Evolutionary conservation across 92 coral and sea anemone genomes (phyloP).

Genomic region (Bergia sp.): DNA sequence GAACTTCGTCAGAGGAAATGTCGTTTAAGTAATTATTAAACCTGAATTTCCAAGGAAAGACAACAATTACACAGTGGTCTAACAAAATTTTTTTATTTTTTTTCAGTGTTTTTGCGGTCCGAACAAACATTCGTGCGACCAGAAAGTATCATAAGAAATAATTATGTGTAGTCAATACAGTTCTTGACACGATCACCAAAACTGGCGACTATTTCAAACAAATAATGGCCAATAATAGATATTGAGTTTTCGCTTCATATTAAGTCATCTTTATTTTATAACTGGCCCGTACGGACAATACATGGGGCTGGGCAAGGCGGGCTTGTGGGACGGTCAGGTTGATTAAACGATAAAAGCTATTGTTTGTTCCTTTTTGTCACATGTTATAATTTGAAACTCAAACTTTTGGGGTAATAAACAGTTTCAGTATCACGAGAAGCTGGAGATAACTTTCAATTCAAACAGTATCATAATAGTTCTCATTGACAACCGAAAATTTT

Average conservation of each 20-base stretch:
- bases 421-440: not conserved
- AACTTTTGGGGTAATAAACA: slow-evolving; percentile 14
- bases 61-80: not conserved
- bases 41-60: not conserved
- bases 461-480: too few species aligned
- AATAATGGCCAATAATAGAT: not conserved
- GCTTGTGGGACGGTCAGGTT: not conserved
- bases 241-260: not conserved
- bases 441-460: not conserved
- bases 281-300: not conserved
- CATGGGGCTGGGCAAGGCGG: not conserved
- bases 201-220: not conserved
- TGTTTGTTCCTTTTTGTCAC: not conserved
- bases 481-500: not conserved
- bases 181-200: not conserved
- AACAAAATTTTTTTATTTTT: too few species aligned
- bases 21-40: not conserved
- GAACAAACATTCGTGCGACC: not conserved
- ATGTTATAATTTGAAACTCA: not conserved
- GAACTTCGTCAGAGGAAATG: not conserved
- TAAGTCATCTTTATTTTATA: not conserved
- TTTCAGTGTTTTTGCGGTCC: too few species aligned
- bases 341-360: slow-evolving; percentile 3
- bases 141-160: not conserved
- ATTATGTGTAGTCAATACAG: not conserved